Evolutionary conservation across 1,140 invertebrate genomes (phyloP).

Genomic region (Littorina saxatilis): DNA sequence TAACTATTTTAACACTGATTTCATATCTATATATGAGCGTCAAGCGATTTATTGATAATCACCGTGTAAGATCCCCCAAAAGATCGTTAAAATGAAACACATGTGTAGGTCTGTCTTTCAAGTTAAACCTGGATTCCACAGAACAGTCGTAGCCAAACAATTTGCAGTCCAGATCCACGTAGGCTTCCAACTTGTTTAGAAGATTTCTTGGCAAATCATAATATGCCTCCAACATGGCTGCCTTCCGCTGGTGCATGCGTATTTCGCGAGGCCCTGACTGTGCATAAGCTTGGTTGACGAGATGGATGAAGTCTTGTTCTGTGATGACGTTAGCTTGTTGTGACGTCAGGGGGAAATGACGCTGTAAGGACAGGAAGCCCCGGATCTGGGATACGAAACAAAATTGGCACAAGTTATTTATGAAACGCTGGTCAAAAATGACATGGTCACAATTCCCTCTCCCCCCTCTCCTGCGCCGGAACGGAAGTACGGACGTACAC

Average conservation of each 20-base stretch:
- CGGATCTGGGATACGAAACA: conserved; percentile 33
- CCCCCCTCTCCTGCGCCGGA: too few relatives aligned
- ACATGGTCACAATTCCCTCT: background rate
- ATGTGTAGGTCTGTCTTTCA: background rate
- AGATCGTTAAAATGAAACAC: conserved; percentile 22
- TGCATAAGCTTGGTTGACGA: background rate
- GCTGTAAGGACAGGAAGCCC: conserved; percentile 9
- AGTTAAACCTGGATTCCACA: conserved; percentile 8
- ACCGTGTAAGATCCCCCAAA: too few relatives aligned
- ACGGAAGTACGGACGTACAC: too few relatives aligned
- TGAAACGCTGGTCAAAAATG: background rate
- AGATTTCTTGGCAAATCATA: background rate
- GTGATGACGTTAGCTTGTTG: background rate
- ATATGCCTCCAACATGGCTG: conserved; percentile 32
- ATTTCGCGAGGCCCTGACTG: background rate
- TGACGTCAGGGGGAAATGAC: conserved; percentile 1
- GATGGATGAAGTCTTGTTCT: background rate
- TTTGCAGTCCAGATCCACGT: conserved; percentile 1
- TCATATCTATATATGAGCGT: too few relatives aligned
- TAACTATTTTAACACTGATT: too few relatives aligned
- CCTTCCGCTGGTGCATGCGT: conserved; percentile 28
- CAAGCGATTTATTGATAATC: too few relatives aligned
- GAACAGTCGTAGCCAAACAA: conserved; percentile 28
- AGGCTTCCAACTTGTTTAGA: background rate
- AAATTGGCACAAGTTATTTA: too few relatives aligned